These are phyloP conservation scores for Eurytoma adleriae DNA, from an alignment of 2,888 invertebrate genomes.

Conservation along the genomic window DNA sequence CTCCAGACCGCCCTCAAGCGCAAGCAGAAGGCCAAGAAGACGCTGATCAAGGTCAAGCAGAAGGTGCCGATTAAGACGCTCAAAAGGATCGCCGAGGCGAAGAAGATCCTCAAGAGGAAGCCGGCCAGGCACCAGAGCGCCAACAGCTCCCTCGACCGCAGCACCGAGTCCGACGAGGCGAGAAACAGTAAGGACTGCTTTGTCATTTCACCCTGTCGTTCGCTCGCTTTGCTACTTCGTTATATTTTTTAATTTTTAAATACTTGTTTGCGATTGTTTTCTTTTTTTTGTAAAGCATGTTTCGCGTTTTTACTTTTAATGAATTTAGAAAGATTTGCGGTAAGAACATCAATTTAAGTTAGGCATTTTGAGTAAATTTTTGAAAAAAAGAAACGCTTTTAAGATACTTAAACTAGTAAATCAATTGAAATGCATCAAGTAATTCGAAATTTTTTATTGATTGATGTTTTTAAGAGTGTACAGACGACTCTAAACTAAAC, in stretches of 20 bases:
- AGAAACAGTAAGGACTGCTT: slow-evolving; percentile 45
- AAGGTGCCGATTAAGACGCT: slow-evolving; percentile 69
- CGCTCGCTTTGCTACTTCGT: neutral
- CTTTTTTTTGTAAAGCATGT: too few relatives aligned
- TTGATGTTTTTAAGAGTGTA: slow-evolving; percentile 21
- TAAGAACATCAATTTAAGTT: too few relatives aligned
- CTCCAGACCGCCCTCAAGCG: slow-evolving; percentile 68
- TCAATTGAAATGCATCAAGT: neutral
- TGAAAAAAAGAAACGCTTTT: too few relatives aligned
- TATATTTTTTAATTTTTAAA: neutral
- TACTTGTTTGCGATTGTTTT: neutral
- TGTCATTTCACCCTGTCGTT: neutral
- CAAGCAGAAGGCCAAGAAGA: slow-evolving; percentile 70
- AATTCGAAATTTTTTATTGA: slow-evolving; percentile 6
- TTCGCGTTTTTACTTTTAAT: too few relatives aligned
- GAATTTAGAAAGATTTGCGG: too few relatives aligned
- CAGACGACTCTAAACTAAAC: slow-evolving; percentile 31
- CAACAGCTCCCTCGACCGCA: slow-evolving; percentile 17
- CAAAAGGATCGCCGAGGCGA: slow-evolving; percentile 60
- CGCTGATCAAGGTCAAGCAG: slow-evolving; percentile 71
- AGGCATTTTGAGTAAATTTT: too few relatives aligned
- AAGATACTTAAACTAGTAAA: too few relatives aligned
- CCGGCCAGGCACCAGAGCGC: neutral
- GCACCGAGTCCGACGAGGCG: slow-evolving; percentile 46
- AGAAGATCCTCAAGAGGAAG: slow-evolving; percentile 43